Evolutionary conservation across 2,797 vertebrate species (phyloP), one percentile per base, ranked within the genome.

Genomic region (Choloepus didactylus): DNA sequence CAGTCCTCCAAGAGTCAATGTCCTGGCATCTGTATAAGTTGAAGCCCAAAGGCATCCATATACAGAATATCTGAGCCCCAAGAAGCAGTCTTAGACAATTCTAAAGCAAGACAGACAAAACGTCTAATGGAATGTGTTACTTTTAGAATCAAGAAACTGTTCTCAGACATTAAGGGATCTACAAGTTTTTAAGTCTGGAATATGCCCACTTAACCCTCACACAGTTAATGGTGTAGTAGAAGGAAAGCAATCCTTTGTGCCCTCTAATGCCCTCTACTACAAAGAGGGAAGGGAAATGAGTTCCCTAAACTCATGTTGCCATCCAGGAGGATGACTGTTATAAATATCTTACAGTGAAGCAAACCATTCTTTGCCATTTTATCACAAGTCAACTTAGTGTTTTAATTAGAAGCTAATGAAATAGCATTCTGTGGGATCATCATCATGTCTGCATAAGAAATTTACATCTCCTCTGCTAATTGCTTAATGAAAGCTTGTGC

Each of bases 371-470:
- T 75, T 91, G 87, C 59, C 84, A 89, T 84, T 87, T 93, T 96
- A 92, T 97, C 95, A 95, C 89, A 94, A 96, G 76, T 35, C 62
- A 93, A 73, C 84, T 1, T 93, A 73, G 73, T 80, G 69, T 91
- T 97, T 97, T 96, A 96, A 97, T 97, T 95, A 96, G 73, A 96
- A 87, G 14, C 21, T 16, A 29, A 95, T 95, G 79, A 96, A 98
- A 98, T 0, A 95, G 77, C 4, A 8, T 56, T 94, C 93, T 98
- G 91, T 2, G 87, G 69, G 82, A 84, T 97, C 73, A 91, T 69
- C 87, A 67, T 83, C 25, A 91, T 91, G 59, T 80, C 93, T 95
- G 93, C 81, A 91, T 67, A 95, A 94, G 59, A 93, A 94, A 97
- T 96, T 97, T 84, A 64, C 10, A 92, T 87, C 79, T 69, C 54